Evolutionary conservation across 2,888 invertebrate species (phyloP), one percentile per base, ranked within the genome.

Genomic region (Nomada fucata): DNA sequence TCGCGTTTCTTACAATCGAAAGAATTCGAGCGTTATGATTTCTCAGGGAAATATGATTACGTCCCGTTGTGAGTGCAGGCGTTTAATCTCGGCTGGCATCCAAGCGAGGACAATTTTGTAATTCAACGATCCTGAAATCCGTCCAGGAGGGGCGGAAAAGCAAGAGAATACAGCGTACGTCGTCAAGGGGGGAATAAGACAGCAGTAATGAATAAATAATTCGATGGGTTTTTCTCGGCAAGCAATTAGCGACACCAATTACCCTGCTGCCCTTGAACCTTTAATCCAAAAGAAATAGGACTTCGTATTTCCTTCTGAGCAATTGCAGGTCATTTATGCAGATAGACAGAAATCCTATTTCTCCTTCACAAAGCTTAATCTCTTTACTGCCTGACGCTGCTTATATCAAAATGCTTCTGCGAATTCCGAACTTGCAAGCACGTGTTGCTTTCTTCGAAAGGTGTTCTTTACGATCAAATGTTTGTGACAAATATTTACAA

Each of bases 91-190:
- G 2, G 13, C 10, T 20, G 3, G 68, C 65, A 77, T 15, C 55
- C 50, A 78, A 84, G 77, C 77, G 47, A 72, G 64, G 18, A 26
- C 61, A 73, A 79, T 76, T 72, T 74, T 44, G 50, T 78, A 64
- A 42, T 18, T 76, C 44, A 74, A 86, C 60, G 74, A 79, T 50
- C 63, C 78, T 50, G 57, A 85, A 70, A 83, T 83, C 76, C 53
- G 70, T 73, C 52, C 65, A 61, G 50, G 5, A 59, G 11, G 20
- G 55, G 61, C 13, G 18, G 47, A 44, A 50, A 68, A 26, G 9
- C 44, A 9, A 57, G 20, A 69, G 20, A 47, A 44, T 47, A 76
- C 18, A 57, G 55, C 55, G 13, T 47, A 36, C 29, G 15, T 15
- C 7, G 1, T 64, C 2, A 50, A 23, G 36, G 18, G 44, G 44